phyloP scores from a whole-genome alignment of 2,888 invertebrate species.

The Noctua fimbriata region DNA sequence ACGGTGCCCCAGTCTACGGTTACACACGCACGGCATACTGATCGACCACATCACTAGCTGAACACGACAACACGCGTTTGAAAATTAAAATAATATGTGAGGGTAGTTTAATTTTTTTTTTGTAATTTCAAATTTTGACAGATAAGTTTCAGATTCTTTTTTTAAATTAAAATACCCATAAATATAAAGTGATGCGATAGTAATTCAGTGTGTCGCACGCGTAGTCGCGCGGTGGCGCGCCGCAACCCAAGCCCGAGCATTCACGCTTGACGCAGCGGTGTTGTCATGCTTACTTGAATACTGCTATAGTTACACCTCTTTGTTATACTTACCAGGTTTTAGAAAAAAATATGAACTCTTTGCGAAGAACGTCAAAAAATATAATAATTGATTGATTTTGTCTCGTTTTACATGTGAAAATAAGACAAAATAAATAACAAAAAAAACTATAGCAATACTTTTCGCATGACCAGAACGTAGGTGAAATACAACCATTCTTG shows the following conservation, averaged over 20 bases:
- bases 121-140: not conserved
- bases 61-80: conserved; percentile 7
- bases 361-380: conserved; percentile 5
- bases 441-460: conserved; percentile 62
- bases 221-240: conserved; percentile 71
- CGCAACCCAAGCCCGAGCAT: conserved; percentile 90
- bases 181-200: conserved; percentile 44
- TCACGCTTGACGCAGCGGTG: conserved; percentile 88
- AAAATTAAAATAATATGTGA: not conserved
- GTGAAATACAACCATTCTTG: conserved; percentile 41
- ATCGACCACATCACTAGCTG: conserved; percentile 51
- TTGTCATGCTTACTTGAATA: conserved; percentile 70
- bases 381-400: conserved; percentile 9
- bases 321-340: conserved; percentile 24
- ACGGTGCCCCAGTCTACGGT: conserved; percentile 29
- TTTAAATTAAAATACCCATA: conserved; percentile 56
- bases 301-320: conserved; percentile 60
- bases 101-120: conserved; percentile 54
- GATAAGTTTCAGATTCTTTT: not conserved
- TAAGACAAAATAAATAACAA: conserved; percentile 29
- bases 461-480: conserved; percentile 67
- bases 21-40: conserved; percentile 49
- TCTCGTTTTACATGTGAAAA: conserved; percentile 60
- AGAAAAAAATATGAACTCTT: conserved; percentile 5
- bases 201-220: conserved; percentile 49